Conservation (phyloP, 2,888 invertebrate genomes). For the Eupeodes latifasciatus region DNA sequence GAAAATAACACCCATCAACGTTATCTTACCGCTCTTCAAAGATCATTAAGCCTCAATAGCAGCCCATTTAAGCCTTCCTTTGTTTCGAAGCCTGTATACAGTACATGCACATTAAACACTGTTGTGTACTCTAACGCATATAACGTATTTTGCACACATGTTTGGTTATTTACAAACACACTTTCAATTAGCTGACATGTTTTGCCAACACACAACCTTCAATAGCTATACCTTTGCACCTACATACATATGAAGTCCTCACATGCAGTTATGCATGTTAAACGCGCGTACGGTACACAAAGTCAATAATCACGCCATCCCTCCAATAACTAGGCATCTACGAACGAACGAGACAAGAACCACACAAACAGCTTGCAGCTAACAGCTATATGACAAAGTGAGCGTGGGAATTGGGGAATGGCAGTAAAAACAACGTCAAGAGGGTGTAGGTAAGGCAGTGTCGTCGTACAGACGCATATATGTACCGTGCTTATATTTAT, state of each 20-base stretch:
- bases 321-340: background rate
- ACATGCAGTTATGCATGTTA: conserved; percentile 2
- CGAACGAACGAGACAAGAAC: background rate
- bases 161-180: conserved; percentile 44
- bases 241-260: background rate
- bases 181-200: conserved; percentile 55
- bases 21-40: conserved; percentile 56
- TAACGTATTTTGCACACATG: conserved; percentile 11
- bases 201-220: conserved; percentile 29
- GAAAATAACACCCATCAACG: conserved; percentile 15
- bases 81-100: background rate
- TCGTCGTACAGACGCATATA: too few relatives aligned
- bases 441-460: background rate
- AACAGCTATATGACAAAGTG: background rate
- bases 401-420: conserved; percentile 23
- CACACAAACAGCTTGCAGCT: background rate
- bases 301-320: conserved; percentile 39
- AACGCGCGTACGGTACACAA: background rate
- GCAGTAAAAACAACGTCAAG: conserved; percentile 4
- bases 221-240: background rate
- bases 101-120: too few relatives aligned
- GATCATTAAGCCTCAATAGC: conserved; percentile 42
- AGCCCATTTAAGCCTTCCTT: conserved; percentile 18
- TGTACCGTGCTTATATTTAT: too few relatives aligned
- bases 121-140: background rate